Conservation (phyloP, 2,113 vertebrate genomes). For the Callionymus lyra region DNA sequence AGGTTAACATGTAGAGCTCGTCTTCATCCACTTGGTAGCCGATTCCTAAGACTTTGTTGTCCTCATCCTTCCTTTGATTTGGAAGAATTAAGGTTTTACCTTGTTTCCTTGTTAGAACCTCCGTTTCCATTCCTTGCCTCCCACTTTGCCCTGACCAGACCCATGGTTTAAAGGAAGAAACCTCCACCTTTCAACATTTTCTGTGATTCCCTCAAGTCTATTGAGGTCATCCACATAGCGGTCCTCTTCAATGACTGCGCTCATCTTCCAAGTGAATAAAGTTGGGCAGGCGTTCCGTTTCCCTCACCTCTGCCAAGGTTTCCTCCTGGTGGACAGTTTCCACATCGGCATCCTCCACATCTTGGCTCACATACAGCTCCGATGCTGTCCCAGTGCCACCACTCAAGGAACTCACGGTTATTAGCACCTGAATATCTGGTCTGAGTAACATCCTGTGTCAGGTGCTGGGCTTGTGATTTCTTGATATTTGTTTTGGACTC, state of each 20-base stretch:
- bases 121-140: too few species aligned
- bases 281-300: background rate
- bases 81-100: background rate
- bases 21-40: background rate
- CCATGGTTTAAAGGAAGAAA: background rate
- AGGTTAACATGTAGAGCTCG: too few species aligned
- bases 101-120: too few species aligned
- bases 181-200: background rate
- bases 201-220: background rate
- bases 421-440: too few species aligned
- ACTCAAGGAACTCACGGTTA: too few species aligned
- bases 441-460: background rate
- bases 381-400: too few species aligned
- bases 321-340: background rate
- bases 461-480: background rate
- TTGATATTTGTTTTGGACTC: background rate
- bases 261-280: background rate
- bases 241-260: background rate
- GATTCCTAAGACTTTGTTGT: slow-evolving; percentile 2
- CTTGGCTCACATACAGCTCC: too few species aligned
- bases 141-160: background rate
- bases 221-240: background rate
- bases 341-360: too few species aligned
- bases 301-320: background rate
- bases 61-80: background rate